Percentiles rank a stretch among this genome's conserved stretches.
Evolutionary conservation across 2,797 vertebrate species (phyloP).

Genomic region (Geotrypetes seraphini): DNA sequence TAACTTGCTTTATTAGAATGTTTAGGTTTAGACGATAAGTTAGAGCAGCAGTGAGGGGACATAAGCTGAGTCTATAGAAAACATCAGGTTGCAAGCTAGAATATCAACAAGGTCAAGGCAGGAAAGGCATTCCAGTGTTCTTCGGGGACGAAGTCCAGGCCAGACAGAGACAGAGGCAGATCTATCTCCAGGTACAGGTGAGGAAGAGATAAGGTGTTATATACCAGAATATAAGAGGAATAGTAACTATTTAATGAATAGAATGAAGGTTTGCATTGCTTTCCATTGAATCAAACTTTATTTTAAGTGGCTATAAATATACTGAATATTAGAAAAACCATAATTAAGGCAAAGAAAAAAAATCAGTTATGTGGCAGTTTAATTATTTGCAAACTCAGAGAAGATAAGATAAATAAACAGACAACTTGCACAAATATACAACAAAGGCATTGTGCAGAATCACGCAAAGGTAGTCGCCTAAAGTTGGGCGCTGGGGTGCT

Average conservation of each 20-base stretch:
- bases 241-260: slow-evolving; percentile 18
- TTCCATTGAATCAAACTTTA: no score
- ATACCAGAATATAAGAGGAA: slow-evolving; percentile 42
- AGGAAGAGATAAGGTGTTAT: slow-evolving; percentile 51
- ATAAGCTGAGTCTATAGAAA: slow-evolving; percentile 47
- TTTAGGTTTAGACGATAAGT: slow-evolving; percentile 53
- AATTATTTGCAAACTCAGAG: no score
- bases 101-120: slow-evolving; percentile 51
- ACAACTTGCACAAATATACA: no score
- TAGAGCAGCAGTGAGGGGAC: slow-evolving; percentile 61
- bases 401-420: no score
- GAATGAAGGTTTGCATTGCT: no score
- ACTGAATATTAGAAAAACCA: no score
- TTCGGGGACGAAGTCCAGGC: slow-evolving; percentile 46
- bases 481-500: no score
- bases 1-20: slow-evolving; percentile 55
- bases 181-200: slow-evolving; percentile 47
- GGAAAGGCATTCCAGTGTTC: slow-evolving; percentile 55
- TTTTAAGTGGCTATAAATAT: no score
- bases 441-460: no score
- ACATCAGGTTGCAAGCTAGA: slow-evolving; percentile 56
- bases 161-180: slow-evolving; percentile 57
- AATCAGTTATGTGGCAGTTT: no score
- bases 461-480: no score
- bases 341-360: no score